A percentile compares a stretch with the other conserved stretches of the same genome.
Conservation (phyloP, 2,113 vertebrate genomes). For the Rhynchomys soricoides region DNA sequence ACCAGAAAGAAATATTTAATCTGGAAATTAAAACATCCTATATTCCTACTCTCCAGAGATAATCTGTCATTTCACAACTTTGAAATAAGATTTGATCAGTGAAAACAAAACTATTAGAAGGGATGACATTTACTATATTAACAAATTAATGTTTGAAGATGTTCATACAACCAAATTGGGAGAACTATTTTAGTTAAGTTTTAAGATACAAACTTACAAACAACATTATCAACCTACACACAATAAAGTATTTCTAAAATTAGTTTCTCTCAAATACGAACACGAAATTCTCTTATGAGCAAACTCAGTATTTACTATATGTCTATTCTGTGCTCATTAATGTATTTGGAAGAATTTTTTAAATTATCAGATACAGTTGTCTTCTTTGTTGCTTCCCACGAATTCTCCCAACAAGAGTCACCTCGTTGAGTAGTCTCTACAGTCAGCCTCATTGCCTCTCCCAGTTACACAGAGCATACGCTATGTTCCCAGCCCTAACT, state of each 20-base stretch:
- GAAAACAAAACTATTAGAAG: conserved; percentile 16
- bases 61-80: conserved; percentile 30
- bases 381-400: conserved; percentile 1
- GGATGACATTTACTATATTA: conserved; percentile 17
- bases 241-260: conserved; percentile 24
- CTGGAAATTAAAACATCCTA: conserved; percentile 25
- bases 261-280: conserved; percentile 41
- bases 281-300: background rate
- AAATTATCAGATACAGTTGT: background rate
- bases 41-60: conserved; percentile 28
- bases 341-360: conserved; percentile 9
- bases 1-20: conserved; percentile 36
- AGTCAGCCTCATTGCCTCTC: background rate
- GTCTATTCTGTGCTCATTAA: background rate
- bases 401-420: conserved; percentile 36
- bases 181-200: conserved; percentile 29
- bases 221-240: conserved; percentile 20
- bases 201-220: conserved; percentile 41
- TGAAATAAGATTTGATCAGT: background rate
- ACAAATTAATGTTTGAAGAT: conserved; percentile 29
- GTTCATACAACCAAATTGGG: conserved; percentile 4
- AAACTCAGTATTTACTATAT: conserved; percentile 11
- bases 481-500: background rate
- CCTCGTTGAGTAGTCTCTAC: background rate
- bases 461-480: background rate